Base-by-base conservation (phyloP, 2,888 invertebrate genomes). In the Lysandra coridon region DNA sequence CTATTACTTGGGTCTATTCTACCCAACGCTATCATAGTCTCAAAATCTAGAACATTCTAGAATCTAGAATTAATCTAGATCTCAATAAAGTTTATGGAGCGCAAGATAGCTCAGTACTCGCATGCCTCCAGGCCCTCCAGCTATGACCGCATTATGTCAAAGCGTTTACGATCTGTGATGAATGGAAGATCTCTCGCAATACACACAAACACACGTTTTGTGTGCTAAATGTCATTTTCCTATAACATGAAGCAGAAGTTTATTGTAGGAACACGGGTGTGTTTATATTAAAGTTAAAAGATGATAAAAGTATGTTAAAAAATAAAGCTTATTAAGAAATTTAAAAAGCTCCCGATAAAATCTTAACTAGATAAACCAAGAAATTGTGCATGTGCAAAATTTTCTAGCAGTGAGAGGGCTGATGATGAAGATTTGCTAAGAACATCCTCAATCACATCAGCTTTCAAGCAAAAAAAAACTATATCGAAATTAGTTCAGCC, bases 81-180 rank as follows among this genome's bases (percentile, higher is more conserved):
- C 12, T 33, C 30, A 69, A 33, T 69, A 69, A 33, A 4, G 69
- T 69, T 69, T 69, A 69, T 33, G 14, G 33, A 69, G 69, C 12
- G 33, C 33, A 64, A 64, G 69, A 33, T 69, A 64, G 69, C 69
- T 33, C 14, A 69, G 33, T 30, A 33, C 69, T 69, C 69, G 12
- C 69, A 53, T 6, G 76, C 76, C 60, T 53, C 73, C 2, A 62
- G 79, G 76, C 77, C 76, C 60, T 53, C 73, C 2, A 62, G 79
- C 78, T 78, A 80, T 74, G 79, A 64, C 81, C 80, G 80, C 80
- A 79, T 82, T 77, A 78, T 80, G 82, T 81, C 82, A 82, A 73
- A 79, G 44, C 82, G 78, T 81, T 80, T 80, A 80, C 80, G 77
- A 78, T 75, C 69, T 57, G 80, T 82, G 82, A 82, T 82, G 80